phyloP scores from a whole-genome alignment of 2,888 invertebrate genomes.

The Quadriops clusia region DNA sequence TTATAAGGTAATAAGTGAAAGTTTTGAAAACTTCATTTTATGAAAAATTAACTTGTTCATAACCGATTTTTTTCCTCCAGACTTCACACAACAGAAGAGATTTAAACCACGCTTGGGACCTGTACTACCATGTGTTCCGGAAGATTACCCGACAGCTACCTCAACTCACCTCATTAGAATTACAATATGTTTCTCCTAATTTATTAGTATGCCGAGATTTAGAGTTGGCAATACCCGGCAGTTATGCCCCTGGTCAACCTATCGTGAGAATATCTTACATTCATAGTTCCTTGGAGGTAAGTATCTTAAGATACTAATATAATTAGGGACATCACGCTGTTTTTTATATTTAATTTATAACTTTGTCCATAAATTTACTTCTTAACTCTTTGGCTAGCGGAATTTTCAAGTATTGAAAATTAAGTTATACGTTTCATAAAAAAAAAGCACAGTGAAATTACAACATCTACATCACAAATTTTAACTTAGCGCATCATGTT shows the following conservation, averaged over 20 bases:
- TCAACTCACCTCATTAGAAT: constrained; percentile 76
- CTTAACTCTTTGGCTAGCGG: no score
- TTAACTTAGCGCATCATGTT: no score
- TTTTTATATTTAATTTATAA: constrained; percentile 3
- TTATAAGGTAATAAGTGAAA: constrained; percentile 46
- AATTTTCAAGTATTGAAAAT: no score
- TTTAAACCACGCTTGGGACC: constrained; percentile 96
- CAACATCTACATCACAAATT: no score
- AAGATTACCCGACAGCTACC: constrained; percentile 92
- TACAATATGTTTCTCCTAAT: constrained; percentile 93
- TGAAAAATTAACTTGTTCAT: constrained; percentile 1
- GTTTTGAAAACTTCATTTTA: no score
- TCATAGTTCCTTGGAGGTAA: constrained; percentile 78
- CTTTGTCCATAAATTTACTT: no score
- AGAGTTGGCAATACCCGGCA: constrained; percentile 95
- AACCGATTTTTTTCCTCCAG: constrained; percentile 31
- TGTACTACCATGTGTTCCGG: constrained; percentile 97
- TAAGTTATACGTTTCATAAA: no score
- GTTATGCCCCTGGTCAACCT: constrained; percentile 86
- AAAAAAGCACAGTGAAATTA: no score
- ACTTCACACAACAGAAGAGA: constrained; percentile 79
- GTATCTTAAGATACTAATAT: no score
- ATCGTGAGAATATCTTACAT: constrained; percentile 82
- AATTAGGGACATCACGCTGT: no score
- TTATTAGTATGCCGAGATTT: constrained; percentile 80